Evolutionary conservation across 2,113 vertebrate genomes (phyloP).

Genomic region (Bubo scandiacus): DNA sequence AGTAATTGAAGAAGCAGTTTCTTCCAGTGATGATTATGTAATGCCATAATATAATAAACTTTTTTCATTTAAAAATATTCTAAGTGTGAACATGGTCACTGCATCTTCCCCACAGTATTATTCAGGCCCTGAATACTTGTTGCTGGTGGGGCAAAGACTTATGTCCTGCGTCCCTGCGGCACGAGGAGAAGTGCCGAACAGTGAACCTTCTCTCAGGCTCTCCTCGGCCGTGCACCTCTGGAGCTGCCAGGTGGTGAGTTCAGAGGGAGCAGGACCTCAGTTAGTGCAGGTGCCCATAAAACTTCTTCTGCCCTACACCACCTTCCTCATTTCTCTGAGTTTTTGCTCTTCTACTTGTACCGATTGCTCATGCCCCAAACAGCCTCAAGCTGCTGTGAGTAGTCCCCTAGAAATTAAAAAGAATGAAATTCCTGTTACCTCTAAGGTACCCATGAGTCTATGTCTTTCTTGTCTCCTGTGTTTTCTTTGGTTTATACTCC

Average conservation of each 20-base stretch:
- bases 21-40: neutral
- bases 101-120: neutral
- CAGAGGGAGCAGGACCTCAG: neutral
- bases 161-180: neutral
- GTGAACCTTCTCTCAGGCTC: neutral
- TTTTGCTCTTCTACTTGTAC: neutral
- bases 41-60: neutral
- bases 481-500: conserved; percentile 10
- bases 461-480: neutral
- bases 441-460: neutral
- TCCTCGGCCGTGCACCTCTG: fast-evolving
- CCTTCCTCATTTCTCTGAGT: neutral
- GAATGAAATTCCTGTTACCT: neutral
- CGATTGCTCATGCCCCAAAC: neutral
- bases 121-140: neutral
- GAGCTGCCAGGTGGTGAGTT: neutral
- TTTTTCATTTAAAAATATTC: neutral
- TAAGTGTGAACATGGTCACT: neutral
- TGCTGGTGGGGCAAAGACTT: neutral
- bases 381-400: neutral
- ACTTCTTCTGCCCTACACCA: neutral
- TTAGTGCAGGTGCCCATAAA: neutral
- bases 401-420: neutral
- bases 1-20: neutral
- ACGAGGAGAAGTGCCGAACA: neutral